Evolutionary conservation across 2,888 invertebrate genomes (phyloP).

Genomic region (Cantharis flavilabris): DNA sequence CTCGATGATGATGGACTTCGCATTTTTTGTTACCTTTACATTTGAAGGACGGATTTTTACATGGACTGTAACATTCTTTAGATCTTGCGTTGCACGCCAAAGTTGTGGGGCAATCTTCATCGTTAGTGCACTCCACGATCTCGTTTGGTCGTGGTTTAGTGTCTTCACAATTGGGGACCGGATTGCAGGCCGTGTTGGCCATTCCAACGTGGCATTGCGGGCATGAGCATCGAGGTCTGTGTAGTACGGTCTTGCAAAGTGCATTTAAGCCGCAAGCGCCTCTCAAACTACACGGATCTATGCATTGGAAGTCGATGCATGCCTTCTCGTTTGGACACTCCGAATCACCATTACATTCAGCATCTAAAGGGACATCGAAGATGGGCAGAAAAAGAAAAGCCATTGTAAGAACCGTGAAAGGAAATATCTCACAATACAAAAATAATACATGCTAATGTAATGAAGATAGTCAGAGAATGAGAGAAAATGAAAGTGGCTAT

Average conservation of each 20-base stretch:
- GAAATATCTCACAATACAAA: conserved; percentile 61
- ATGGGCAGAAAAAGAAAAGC: conserved; percentile 64
- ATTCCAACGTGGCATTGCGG: conserved; percentile 86
- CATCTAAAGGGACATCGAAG: conserved; percentile 50
- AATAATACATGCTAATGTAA: conserved; percentile 57
- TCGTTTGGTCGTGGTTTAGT: conserved; percentile 63
- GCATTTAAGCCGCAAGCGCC: conserved; percentile 90
- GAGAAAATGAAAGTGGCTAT: conserved; percentile 57
- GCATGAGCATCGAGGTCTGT: conserved; percentile 86
- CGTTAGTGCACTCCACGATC: conserved; percentile 65
- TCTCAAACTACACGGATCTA: conserved; percentile 87
- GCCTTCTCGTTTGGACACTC: conserved; percentile 92
- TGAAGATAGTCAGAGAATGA: conserved; percentile 57
- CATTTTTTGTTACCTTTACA: conserved; percentile 86
- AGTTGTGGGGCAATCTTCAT: conserved; percentile 74
- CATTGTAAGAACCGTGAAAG: conserved; percentile 87
- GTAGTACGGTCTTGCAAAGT: conserved; percentile 81
- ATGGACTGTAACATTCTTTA: conserved; percentile 81
- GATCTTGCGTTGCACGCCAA: conserved; percentile 72
- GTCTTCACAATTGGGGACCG: conserved; percentile 77
- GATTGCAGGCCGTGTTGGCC: conserved; percentile 77
- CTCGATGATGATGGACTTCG: conserved; percentile 82
- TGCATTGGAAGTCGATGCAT: conserved; percentile 88
- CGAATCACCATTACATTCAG: conserved; percentile 85
- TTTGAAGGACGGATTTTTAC: conserved; percentile 67